Base-by-base conservation (phyloP, 1,140 invertebrate species). In the Hylaeus anthracinus region DNA sequence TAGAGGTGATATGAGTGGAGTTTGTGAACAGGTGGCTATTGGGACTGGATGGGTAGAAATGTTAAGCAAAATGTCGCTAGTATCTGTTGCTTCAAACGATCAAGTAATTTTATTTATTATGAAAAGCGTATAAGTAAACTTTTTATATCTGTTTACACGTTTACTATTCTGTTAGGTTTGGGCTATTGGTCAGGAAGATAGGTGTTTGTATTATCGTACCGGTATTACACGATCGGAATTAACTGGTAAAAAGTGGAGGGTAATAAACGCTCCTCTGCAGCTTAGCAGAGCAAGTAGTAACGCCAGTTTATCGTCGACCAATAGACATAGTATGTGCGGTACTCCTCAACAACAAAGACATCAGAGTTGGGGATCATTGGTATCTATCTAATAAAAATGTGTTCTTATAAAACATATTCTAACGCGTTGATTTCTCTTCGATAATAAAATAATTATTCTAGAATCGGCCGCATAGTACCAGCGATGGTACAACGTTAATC, bases 1-100 rank as follows among this genome's bases (percentile, higher is more conserved):
- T 41, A 96, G 96, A 90, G 96, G 96, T 5, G 95, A 96, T 88
- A 94, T 94, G 79, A 94, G 95, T 48, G 96, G 95, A 37, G 92
- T 95, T 73, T 96, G 95, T 86, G 96, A 97, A 91, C 95, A 96
- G 89, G 92, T 96, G 65, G 96, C 96, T 45, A 95, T 95, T 87
- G 96, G 97, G 3, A 96, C 94, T 91, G 95, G 96, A 43, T 97
- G 97, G 98, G 95, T 96, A 80, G 96, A 97, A 95, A 96, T 98
- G 95, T 96, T 96, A 88, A 97, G 96, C 51, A 96, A 96, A 91
- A 97, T 98, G 95, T 95, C 95, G 45, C 93, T 96, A 80, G 95
- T 98, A 75, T 97, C 97, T 15, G 96, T 98, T 60, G 96, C 97
- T 43, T 94, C 96, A 3, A 97, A 97, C 93, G 97, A 98, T 94